These are phyloP conservation scores for Ammodytes marinus DNA, from an alignment of 2,113 vertebrate genomes.

Conservation along the genomic window DNA sequence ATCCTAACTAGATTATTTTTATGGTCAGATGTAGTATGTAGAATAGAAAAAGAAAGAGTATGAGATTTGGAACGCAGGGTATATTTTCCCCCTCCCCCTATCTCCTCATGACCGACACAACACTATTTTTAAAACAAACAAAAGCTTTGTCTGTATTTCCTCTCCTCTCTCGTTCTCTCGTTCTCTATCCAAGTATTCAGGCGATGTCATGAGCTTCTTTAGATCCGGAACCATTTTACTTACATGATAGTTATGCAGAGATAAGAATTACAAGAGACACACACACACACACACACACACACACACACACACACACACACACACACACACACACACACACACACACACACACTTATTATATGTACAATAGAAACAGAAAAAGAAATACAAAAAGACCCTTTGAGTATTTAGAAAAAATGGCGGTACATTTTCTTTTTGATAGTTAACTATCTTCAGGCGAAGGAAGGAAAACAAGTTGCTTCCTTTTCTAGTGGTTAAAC, in stretches of 20 bases:
- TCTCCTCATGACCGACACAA: neutral
- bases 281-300: too few relatives aligned
- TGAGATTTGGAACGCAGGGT: too few relatives aligned
- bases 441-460: too few relatives aligned
- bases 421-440: neutral
- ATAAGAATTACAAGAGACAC: neutral
- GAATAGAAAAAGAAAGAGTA: too few relatives aligned
- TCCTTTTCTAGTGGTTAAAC: neutral
- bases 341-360: too few relatives aligned
- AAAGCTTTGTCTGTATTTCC: neutral
- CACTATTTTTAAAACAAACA: constrained; percentile 48
- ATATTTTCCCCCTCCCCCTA: neutral
- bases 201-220: neutral
- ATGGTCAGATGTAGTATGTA: too few relatives aligned
- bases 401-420: neutral
- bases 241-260: neutral
- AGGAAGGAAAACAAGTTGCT: neutral
- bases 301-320: too few relatives aligned
- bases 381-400: neutral
- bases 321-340: too few relatives aligned
- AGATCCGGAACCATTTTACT: neutral
- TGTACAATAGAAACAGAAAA: too few relatives aligned
- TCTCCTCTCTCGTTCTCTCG: neutral
- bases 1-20: too few relatives aligned
- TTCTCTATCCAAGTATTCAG: neutral